phyloP scores from a whole-genome alignment of 2,888 invertebrate species.

The Leptarthrus brevirostris region DNA sequence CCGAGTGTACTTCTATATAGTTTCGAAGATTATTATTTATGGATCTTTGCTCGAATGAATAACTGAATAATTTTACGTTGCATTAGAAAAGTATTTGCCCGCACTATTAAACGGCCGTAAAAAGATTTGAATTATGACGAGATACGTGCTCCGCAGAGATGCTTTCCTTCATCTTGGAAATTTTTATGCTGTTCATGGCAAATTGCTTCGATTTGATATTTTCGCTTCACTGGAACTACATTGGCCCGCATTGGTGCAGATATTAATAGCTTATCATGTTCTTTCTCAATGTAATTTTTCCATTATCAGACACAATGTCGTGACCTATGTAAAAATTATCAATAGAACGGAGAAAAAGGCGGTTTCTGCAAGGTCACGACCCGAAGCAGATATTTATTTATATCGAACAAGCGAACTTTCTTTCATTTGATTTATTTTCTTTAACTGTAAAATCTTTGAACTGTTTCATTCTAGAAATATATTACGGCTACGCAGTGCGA shows the following conservation, averaged over 20 bases:
- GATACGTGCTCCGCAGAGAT: background rate
- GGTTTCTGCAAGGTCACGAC: background rate
- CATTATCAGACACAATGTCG: background rate
- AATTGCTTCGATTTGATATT: background rate
- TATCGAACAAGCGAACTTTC: background rate
- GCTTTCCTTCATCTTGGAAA: too few species aligned
- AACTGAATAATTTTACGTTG: conserved; percentile 24
- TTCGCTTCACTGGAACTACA: background rate
- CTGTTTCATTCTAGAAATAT: too few species aligned
- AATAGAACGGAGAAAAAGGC: background rate
- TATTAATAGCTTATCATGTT: conserved; percentile 1
- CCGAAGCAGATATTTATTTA: background rate
- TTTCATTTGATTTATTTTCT: background rate
- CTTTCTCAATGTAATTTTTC: background rate
- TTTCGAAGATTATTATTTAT: conserved; percentile 27
- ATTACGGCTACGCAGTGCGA: too few species aligned
- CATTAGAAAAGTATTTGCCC: background rate
- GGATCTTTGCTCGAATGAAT: conserved; percentile 25
- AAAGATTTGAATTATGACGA: background rate
- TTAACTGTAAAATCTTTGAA: too few species aligned
- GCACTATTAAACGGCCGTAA: background rate
- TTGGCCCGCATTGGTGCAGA: background rate
- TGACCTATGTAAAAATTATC: background rate
- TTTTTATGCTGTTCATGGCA: background rate
- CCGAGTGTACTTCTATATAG: background rate